phyloP scores from a whole-genome alignment of 2,113 vertebrate genomes.

The Grallaria varia region DNA sequence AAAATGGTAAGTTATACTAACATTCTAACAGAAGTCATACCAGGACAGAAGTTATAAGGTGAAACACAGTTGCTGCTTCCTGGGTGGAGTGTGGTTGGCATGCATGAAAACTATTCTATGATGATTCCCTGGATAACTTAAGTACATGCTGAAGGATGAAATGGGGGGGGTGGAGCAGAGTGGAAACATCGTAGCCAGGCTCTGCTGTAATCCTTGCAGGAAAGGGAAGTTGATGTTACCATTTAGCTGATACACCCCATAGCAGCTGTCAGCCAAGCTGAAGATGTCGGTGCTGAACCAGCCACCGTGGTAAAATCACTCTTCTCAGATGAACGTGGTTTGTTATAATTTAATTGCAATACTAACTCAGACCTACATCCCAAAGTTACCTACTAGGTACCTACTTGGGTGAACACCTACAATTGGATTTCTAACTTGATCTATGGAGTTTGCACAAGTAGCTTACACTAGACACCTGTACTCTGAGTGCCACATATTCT shows the following conservation, averaged over 20 bases:
- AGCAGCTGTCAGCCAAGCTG: not conserved
- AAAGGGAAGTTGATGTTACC: rapidly evolving
- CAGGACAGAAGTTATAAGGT: not conserved
- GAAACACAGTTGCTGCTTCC: not conserved
- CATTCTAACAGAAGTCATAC: not conserved
- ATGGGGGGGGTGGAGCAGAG: not conserved
- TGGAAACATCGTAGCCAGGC: not conserved
- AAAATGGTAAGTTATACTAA: not conserved
- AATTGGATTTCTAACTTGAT: not conserved
- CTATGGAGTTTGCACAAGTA: not conserved
- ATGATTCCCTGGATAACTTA: not conserved
- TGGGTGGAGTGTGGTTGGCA: not conserved
- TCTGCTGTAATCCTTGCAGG: not conserved
- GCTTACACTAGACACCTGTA: not conserved
- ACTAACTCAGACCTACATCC: not conserved
- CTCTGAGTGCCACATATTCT: rapidly evolving
- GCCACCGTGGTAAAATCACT: rapidly evolving
- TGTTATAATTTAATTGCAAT: not conserved
- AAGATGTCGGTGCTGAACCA: not conserved
- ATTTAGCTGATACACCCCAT: not conserved
- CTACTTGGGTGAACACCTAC: not conserved
- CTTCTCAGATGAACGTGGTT: not conserved
- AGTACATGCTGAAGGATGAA: not conserved
- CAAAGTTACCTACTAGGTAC: too few species aligned
- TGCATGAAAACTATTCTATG: not conserved